phyloP scores from a whole-genome alignment of 2,888 invertebrate species.

The Myathropa florea region DNA sequence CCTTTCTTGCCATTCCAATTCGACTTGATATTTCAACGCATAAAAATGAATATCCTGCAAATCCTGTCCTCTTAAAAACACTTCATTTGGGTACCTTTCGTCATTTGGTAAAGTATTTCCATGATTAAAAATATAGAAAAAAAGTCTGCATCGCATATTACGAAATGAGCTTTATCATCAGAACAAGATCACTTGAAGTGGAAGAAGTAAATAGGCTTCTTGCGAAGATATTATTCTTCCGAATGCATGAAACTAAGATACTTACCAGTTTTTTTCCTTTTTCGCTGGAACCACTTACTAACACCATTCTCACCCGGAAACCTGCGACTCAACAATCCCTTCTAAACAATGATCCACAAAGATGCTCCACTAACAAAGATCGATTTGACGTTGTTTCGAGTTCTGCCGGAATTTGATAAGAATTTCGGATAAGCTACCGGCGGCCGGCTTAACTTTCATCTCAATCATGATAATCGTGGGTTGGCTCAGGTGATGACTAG shows the following conservation, averaged over 20 bases:
- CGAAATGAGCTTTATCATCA: neutral
- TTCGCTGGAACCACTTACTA: neutral
- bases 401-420: neutral
- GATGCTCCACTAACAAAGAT: neutral
- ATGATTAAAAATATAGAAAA: neutral
- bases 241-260: neutral
- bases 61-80: no score
- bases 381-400: neutral
- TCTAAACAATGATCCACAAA: neutral
- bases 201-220: neutral
- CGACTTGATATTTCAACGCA: no score
- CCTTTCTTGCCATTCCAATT: no score
- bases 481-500: neutral
- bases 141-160: neutral
- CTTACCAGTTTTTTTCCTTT: neutral
- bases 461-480: neutral
- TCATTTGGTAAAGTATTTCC: no score
- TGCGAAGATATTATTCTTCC: neutral
- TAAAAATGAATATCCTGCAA: no score
- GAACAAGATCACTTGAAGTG: neutral
- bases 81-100: no score
- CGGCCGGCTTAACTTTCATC: neutral
- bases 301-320: neutral
- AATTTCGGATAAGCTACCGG: neutral
- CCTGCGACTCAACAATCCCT: neutral